Evolutionary conservation across 2,888 invertebrate species (phyloP), one percentile per base, ranked within the genome.

Genomic region (Megamerina dolium): DNA sequence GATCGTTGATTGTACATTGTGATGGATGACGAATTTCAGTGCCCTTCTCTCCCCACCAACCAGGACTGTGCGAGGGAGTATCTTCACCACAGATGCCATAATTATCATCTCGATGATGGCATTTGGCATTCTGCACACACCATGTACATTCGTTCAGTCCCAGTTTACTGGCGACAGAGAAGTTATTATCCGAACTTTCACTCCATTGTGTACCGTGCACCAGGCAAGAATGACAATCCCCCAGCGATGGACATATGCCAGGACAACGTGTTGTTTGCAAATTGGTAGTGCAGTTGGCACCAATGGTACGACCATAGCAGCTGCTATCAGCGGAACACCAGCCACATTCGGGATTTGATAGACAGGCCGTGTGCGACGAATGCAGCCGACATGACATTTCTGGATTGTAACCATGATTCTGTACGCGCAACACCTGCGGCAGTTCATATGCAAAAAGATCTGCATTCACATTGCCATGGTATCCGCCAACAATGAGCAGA

Each of bases 111-210:
- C 85, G 84, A 57, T 87, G 86, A 66, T 92, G 91, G 63, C 94
- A 94, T 31, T 86, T 77, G 0, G 89, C 89, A 62, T 90, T 90
- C 64, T 93, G 91, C 2, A 94, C 92, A 66, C 93, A 94, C 93
- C 94, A 94, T 31, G 84, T 85, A 62, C 90, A 91, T 55, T 87
- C 85, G 40, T 84, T 83, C 3, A 88, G 72, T 17, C 86, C 83
- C 41, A 88, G 68, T 61, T 87, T 86, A 53, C 83, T 82, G 39
- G 87, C 85, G 35, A 87, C 85, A 1, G 83, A 82, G 46, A 72
- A 70, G 23, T 60, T 61, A 14, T 53, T 51, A 8, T 46, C 50
- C 1, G 43, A 51, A 9, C 51, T 56, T 2, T 51, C 46, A 5
- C 47, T 41, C 64, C 67, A 68, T 6, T 62, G 58, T 77, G 65